Percentiles rank a stretch among this genome's conserved stretches.
Evolutionary conservation across 2,888 invertebrate genomes (phyloP).

Genomic region (Nomada ruficornis): DNA sequence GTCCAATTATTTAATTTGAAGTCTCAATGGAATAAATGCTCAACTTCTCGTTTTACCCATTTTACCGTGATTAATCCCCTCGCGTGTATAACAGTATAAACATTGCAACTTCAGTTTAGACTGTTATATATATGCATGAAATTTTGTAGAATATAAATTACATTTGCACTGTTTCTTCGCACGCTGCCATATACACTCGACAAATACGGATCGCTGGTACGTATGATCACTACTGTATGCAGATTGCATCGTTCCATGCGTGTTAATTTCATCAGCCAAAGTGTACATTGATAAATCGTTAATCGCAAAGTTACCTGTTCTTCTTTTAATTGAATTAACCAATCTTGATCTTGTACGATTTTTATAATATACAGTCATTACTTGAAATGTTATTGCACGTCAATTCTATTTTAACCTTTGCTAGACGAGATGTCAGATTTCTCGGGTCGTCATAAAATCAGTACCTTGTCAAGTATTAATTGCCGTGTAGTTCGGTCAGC

Average conservation of each 20-base stretch:
- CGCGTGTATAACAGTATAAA: too few relatives aligned
- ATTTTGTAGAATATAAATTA: constrained; percentile 23
- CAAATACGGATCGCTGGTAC: constrained; percentile 60
- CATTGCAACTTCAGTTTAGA: background rate
- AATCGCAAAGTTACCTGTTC: background rate
- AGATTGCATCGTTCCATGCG: background rate
- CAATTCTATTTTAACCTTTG: background rate
- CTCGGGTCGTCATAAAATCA: background rate
- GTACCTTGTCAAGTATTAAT: constrained; percentile 12
- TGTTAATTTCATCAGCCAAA: background rate
- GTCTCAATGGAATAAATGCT: background rate
- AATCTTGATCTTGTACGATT: too few relatives aligned
- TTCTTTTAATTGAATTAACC: background rate
- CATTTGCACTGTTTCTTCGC: constrained; percentile 53
- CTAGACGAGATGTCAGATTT: background rate
- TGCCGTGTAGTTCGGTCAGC: background rate
- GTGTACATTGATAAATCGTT: background rate
- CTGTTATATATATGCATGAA: constrained; percentile 25
- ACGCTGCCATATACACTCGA: constrained; percentile 52
- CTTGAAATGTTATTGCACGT: too few relatives aligned
- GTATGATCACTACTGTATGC: constrained; percentile 44
- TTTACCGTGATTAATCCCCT: background rate
- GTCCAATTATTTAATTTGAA: constrained; percentile 32
- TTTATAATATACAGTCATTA: too few relatives aligned
- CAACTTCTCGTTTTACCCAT: too few relatives aligned